These are phyloP conservation scores for Leptinotarsa defecta DNA, from an alignment of 1,140 invertebrate genomes.

Conservation along the genomic window DNA sequence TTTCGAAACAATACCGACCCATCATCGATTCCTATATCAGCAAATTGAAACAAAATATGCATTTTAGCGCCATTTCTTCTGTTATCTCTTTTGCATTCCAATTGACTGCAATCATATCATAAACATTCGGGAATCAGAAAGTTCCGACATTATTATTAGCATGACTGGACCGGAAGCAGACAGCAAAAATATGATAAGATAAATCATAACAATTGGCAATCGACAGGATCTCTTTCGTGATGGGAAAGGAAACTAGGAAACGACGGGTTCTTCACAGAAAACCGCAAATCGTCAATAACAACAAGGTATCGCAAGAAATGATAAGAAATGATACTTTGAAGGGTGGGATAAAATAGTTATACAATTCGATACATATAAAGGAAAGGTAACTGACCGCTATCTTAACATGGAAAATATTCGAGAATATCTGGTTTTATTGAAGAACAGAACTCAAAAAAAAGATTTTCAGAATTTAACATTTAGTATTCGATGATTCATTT, in stretches of 20 bases:
- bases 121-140: conserved; percentile 6
- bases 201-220: background rate
- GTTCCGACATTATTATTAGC: background rate
- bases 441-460: too few species aligned
- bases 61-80: background rate
- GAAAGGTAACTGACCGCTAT: too few species aligned
- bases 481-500: too few species aligned
- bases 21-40: too few species aligned
- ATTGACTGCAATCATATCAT: background rate
- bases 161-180: background rate
- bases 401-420: too few species aligned
- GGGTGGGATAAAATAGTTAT: too few species aligned
- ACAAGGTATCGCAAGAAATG: too few species aligned
- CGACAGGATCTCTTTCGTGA: background rate
- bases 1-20: too few species aligned
- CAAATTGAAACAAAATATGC: background rate
- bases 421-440: too few species aligned
- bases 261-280: background rate
- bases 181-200: conserved; percentile 5
- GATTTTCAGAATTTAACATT: too few species aligned
- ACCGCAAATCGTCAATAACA: background rate
- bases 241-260: background rate
- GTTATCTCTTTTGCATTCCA: background rate
- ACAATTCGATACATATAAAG: too few species aligned
- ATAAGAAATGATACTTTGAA: too few species aligned